Percentiles rank a stretch among this genome's conserved stretches.
Conservation (phyloP, 53 echinoderm and acorn worm species). For the Crossaster papposus region DNA sequence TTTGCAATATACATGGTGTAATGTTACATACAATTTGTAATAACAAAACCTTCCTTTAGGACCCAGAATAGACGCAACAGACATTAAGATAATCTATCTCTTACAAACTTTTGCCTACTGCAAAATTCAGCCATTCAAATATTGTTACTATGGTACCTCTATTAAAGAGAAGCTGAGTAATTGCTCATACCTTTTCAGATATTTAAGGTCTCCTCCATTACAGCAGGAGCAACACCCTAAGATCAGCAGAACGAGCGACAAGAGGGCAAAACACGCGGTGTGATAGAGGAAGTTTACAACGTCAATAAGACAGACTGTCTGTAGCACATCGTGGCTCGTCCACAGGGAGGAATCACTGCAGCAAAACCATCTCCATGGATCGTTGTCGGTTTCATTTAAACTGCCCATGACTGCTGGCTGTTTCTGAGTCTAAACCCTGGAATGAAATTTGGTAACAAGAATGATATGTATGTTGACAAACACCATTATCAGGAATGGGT, state of each 20-base stretch:
- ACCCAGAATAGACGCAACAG: no score
- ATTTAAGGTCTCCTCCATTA: constrained; percentile 38
- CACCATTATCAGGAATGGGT: no score
- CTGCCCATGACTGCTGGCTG: neutral
- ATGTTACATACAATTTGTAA: no score
- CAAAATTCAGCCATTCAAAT: no score
- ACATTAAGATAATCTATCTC: no score
- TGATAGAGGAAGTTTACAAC: constrained; percentile 68
- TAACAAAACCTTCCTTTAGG: no score
- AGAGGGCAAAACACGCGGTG: constrained; percentile 55
- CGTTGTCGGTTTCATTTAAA: neutral
- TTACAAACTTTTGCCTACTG: no score
- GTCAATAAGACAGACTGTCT: constrained; percentile 74
- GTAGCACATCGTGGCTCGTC: constrained; percentile 50
- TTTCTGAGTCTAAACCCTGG: neutral
- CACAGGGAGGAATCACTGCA: constrained; percentile 58
- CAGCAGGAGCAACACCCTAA: constrained; percentile 57
- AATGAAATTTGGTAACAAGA: neutral
- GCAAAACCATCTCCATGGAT: constrained; percentile 54
- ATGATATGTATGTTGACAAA: no score
- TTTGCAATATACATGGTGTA: no score
- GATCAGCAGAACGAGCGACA: constrained; percentile 54
- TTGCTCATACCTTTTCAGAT: constrained; percentile 29
- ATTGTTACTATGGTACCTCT: no score
- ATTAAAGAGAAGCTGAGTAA: no score